Conservation (phyloP, 53 echinoderm and acorn worm species). For the Mesocentrotus franciscanus region DNA sequence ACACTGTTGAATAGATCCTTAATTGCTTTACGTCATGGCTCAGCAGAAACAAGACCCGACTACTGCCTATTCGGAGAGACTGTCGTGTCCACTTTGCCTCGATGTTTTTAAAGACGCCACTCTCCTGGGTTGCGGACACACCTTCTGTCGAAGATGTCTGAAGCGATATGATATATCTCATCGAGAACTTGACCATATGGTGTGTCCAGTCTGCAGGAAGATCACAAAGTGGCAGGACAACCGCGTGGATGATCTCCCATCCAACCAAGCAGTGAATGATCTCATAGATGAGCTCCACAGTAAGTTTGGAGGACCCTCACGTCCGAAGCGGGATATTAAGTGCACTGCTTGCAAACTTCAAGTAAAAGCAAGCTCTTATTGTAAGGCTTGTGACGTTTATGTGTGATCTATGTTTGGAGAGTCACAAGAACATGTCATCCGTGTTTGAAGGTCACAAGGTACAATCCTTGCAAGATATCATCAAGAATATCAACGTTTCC, state of each 20-base stretch:
- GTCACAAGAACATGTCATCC: background rate
- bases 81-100: conserved; percentile 20
- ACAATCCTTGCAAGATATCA: background rate
- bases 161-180: background rate
- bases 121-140: background rate
- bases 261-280: background rate
- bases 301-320: background rate
- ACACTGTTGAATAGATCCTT: background rate
- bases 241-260: background rate
- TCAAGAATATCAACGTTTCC: background rate
- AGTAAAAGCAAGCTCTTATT: background rate
- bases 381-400: background rate
- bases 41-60: background rate
- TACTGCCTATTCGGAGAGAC: background rate
- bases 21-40: background rate
- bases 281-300: background rate
- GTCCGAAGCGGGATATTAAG: background rate
- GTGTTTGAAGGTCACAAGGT: background rate
- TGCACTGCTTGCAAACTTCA: conserved; percentile 7
- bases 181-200: background rate
- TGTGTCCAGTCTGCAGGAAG: conserved; percentile 37
- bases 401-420: background rate
- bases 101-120: conserved; percentile 19
- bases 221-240: background rate
- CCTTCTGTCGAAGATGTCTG: conserved; percentile 33